Evolutionary conservation across 2,113 vertebrate species (phyloP), one percentile per base, ranked within the genome.

Genomic region (Ammodytes dubius): DNA sequence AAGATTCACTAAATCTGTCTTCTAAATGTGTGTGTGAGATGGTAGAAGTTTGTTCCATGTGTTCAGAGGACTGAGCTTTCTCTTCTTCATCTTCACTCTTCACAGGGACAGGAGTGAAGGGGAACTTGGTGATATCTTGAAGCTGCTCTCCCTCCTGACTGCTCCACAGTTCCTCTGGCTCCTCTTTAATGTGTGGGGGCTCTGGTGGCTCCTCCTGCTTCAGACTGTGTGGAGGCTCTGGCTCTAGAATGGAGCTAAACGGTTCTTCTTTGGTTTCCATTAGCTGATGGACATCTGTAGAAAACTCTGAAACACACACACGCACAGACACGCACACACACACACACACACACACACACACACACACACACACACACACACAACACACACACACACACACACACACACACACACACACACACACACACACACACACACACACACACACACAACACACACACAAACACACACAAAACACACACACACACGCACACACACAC

Each of bases 61-160:
- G 11, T 66, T 37, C 17, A 54, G 15, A 79, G 46, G 59, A 47
- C 47, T 68, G 79, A 50, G 77, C 42, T 45, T 68, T 50, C 65
- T 84, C 74, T 5, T 81, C 85, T 8, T 74, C 68, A 3, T 82
- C 70, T 45, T 84, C 70, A 19, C 12, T 68, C 67, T 78, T 75
- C 54, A 81, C 65, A 17, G 46, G 4, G 17, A 68, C 75, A 12
- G 53, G 49, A 70, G 15, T 74, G 70, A 74, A 74, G 0, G 19
- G 3, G 40, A 63, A 43, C 27, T 40, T 15, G 27, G 27, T 27
- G 14, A 61, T 19, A 4, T 70, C 64, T 27, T 27, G 27, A 27
- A 27, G 27, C 27, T 27, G 27, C 27, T 27, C 27, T 27, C 27
- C 27, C 27, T 27, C 27, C 27, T 2, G n/a, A 52, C 53, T 87